phyloP scores from a whole-genome alignment of 2,113 vertebrate species.

The Puma concolor region DNA sequence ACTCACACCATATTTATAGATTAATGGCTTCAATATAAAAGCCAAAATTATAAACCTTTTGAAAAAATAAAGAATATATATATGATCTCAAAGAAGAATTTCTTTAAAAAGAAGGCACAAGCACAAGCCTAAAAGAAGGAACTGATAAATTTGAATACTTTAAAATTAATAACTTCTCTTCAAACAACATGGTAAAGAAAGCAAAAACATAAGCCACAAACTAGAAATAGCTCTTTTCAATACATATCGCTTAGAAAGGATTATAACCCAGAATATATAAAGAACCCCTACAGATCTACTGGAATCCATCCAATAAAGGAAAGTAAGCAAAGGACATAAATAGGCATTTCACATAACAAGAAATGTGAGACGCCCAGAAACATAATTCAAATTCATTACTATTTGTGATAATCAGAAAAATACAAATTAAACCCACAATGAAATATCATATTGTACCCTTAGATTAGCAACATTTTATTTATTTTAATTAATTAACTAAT shows the following conservation, averaged over 20 bases:
- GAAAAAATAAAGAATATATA: slow-evolving; percentile 17
- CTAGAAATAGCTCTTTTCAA: background rate
- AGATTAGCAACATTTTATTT: background rate
- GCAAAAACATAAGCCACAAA: background rate
- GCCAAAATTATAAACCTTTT: slow-evolving; percentile 33
- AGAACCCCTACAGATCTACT: background rate
- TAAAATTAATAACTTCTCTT: slow-evolving; percentile 11
- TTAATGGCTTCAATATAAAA: slow-evolving; percentile 50
- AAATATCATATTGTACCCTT: background rate
- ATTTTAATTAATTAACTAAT: too few species aligned
- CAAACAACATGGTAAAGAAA: slow-evolving; percentile 18
- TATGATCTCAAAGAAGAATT: background rate
- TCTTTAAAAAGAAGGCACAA: slow-evolving; percentile 30
- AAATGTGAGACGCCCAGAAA: slow-evolving; percentile 10
- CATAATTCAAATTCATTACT: background rate
- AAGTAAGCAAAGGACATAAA: background rate
- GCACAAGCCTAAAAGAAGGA: background rate
- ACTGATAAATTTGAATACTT: background rate
- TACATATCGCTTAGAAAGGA: background rate
- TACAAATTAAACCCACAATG: background rate
- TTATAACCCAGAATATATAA: background rate
- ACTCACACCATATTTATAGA: background rate
- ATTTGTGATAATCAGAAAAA: background rate
- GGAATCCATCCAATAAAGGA: background rate
- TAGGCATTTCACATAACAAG: background rate